phyloP scores from a whole-genome alignment of 64 coral and sea anemone genomes.

The Stichodactyla mertensii region DNA sequence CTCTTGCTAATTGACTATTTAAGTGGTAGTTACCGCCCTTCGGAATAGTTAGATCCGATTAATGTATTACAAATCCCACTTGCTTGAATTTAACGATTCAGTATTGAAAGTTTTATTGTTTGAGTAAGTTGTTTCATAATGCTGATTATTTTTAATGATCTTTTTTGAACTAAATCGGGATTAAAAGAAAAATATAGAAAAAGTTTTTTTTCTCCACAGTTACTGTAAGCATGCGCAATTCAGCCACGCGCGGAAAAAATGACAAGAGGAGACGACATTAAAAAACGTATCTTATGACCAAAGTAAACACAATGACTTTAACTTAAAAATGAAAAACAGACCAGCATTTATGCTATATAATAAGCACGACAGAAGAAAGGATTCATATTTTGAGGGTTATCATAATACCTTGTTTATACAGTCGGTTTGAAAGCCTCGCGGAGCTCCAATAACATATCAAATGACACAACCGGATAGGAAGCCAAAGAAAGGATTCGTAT shows the following conservation, averaged over 20 bases:
- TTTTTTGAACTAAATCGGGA: background rate
- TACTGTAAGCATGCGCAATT: background rate
- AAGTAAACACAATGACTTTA: background rate
- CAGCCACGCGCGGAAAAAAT: background rate
- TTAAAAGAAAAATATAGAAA: too few relatives aligned
- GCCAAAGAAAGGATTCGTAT: background rate
- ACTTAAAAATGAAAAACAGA: background rate
- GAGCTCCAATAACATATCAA: background rate
- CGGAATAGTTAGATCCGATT: background rate
- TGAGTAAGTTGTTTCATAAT: background rate
- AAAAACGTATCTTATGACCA: background rate
- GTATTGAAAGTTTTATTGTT: slow-evolving; percentile 12
- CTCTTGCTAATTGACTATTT: slow-evolving; percentile 12
- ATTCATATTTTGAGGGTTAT: background rate
- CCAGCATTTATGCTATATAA: background rate
- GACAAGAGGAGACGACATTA: background rate
- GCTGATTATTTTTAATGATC: background rate
- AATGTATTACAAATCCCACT: background rate
- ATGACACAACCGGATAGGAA: background rate
- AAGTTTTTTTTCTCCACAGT: too few relatives aligned
- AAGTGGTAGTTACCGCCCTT: background rate
- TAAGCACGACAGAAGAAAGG: background rate
- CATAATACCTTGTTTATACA: background rate
- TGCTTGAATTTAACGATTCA: background rate
- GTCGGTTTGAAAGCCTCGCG: background rate